Conservation (phyloP, 2,113 vertebrate species). For the Campylorhamphus procurvoides region DNA sequence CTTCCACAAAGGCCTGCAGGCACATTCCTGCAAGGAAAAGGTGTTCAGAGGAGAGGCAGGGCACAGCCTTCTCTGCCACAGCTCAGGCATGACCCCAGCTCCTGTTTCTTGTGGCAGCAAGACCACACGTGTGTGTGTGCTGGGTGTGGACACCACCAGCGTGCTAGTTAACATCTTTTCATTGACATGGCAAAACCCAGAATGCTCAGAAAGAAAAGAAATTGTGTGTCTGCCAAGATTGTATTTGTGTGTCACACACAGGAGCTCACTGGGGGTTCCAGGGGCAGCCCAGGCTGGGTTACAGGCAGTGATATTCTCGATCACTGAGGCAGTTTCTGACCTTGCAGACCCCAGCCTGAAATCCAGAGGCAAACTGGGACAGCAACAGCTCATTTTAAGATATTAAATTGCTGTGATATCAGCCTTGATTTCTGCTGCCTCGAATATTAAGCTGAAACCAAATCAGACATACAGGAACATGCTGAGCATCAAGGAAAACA, state of each 20-base stretch:
- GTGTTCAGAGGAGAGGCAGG: background rate
- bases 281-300: background rate
- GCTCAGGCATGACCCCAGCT: accelerated
- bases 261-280: background rate
- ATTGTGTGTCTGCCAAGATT: background rate
- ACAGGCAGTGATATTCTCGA: background rate
- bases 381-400: background rate
- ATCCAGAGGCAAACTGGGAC: background rate
- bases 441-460: background rate
- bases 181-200: background rate
- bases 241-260: background rate
- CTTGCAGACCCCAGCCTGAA: background rate
- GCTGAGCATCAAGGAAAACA: background rate
- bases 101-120: background rate
- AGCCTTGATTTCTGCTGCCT: background rate
- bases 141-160: background rate
- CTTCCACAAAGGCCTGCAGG: constrained; percentile 91
- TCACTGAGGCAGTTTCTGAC: background rate
- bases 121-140: background rate
- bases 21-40: constrained; percentile 85
- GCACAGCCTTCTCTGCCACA: background rate
- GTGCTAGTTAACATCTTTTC: background rate
- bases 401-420: background rate
- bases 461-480: background rate
- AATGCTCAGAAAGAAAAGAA: background rate